These are phyloP conservation scores for Oncorhynchus nerka DNA, from an alignment of 2,113 vertebrate genomes.

Conservation along the genomic window DNA sequence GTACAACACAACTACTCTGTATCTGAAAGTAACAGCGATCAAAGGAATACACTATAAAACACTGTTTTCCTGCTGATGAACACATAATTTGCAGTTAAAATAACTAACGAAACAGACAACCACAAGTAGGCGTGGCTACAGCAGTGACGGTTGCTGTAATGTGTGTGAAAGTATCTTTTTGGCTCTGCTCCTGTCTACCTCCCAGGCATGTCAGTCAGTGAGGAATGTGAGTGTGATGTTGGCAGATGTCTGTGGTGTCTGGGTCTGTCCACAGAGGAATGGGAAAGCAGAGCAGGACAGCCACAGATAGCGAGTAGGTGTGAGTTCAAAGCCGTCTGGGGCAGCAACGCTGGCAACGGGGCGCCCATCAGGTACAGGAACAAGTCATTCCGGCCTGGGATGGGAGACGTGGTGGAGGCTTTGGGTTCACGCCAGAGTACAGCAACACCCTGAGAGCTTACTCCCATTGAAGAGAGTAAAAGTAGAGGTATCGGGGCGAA, in stretches of 20 bases:
- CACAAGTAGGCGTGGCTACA: slow-evolving; percentile 28
- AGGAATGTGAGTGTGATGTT: slow-evolving; percentile 51
- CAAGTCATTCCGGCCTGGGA: too few species aligned
- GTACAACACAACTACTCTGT: too few species aligned
- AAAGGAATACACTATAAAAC: too few species aligned
- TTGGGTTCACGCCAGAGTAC: too few species aligned
- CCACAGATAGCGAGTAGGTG: neutral
- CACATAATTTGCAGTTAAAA: slow-evolving; percentile 16
- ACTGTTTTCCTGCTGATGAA: too few species aligned
- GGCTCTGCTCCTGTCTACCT: slow-evolving; percentile 26
- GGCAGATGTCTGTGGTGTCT: slow-evolving; percentile 33
- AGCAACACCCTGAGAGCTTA: too few species aligned
- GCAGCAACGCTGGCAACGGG: too few species aligned
- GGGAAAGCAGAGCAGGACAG: neutral
- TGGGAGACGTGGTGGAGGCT: too few species aligned
- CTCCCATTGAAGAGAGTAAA: too few species aligned
- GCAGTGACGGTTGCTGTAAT: slow-evolving; percentile 41
- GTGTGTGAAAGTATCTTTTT: slow-evolving; percentile 29
- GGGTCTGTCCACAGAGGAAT: slow-evolving; percentile 30
- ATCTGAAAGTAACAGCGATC: too few species aligned
- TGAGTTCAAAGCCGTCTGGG: neutral
- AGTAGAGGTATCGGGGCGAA: too few species aligned
- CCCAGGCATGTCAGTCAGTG: slow-evolving; percentile 50
- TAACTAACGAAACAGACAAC: slow-evolving; percentile 51
- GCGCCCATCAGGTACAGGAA: too few species aligned